phyloP scores from a whole-genome alignment of 1,140 invertebrate species.

The Zaprionus inermis region DNA sequence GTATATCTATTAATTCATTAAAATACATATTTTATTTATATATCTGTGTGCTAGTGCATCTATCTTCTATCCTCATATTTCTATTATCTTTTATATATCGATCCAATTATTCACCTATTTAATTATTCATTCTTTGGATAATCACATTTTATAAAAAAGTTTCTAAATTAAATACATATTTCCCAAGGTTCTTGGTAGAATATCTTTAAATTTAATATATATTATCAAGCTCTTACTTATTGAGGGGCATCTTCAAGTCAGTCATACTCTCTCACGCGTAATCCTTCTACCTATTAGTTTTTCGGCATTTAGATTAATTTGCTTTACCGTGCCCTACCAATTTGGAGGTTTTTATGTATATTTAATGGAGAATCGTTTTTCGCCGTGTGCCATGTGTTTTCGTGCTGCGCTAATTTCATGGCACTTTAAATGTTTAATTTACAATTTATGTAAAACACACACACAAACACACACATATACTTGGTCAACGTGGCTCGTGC shows the following conservation, averaged over 20 bases:
- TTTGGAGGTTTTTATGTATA: slow-evolving; percentile 64
- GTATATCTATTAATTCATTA: no score
- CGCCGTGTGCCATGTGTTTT: slow-evolving; percentile 62
- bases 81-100: no score
- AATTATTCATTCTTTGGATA: no score
- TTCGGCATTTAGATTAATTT: slow-evolving; percentile 71
- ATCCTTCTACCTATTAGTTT: slow-evolving; percentile 46
- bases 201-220: no score
- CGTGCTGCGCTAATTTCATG: slow-evolving; percentile 67
- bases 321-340: slow-evolving; percentile 29
- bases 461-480: slow-evolving; percentile 37
- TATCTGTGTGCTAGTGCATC: no score
- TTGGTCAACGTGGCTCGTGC: slow-evolving; percentile 13
- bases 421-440: slow-evolving; percentile 83
- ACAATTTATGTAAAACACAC: slow-evolving; percentile 76
- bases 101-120: no score
- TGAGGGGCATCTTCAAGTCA: slow-evolving; percentile 5
- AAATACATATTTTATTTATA: no score
- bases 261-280: not conserved
- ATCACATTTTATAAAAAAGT: no score
- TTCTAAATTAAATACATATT: no score
- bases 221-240: not conserved
- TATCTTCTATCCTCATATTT: no score
- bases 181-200: no score
- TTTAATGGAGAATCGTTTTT: slow-evolving; percentile 58